Conservation (phyloP, 1,140 invertebrate species). For the Episyrphus balteatus region DNA sequence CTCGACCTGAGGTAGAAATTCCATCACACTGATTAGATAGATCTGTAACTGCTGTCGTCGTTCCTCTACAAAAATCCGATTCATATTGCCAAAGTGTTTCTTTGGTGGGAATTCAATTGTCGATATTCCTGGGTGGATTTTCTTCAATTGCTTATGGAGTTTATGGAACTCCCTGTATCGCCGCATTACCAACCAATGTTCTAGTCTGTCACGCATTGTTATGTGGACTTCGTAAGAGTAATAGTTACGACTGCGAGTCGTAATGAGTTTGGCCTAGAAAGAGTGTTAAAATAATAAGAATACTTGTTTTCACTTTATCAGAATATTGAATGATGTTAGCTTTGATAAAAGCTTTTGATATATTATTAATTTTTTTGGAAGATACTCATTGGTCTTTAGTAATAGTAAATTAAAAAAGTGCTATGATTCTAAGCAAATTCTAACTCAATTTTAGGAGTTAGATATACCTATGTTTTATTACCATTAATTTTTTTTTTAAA, state of each 20-base stretch:
- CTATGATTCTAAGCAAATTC: too few relatives aligned
- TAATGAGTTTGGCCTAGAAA: conserved; percentile 17
- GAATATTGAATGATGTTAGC: too few relatives aligned
- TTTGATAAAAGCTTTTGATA: too few relatives aligned
- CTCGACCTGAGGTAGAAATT: conserved; percentile 53
- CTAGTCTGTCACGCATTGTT: conserved; percentile 44
- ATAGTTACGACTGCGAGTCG: conserved; percentile 15
- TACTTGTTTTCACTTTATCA: too few relatives aligned
- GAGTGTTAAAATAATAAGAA: not conserved
- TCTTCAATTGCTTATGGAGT: conserved; percentile 63
- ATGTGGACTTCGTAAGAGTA: conserved; percentile 32
- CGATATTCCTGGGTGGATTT: conserved; percentile 55
- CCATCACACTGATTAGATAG: conserved; percentile 62
- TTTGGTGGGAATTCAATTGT: conserved; percentile 81
- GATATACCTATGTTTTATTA: too few relatives aligned
- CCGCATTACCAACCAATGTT: conserved; percentile 82
- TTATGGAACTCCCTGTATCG: conserved; percentile 76
- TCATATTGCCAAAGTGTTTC: conserved; percentile 79
- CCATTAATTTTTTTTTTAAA: too few relatives aligned
- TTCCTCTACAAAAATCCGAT: conserved; percentile 67
- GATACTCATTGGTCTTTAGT: too few relatives aligned
- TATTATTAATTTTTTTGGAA: too few relatives aligned
- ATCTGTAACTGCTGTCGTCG: conserved; percentile 59
- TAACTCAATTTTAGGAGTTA: too few relatives aligned
- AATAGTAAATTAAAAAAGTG: too few relatives aligned